Conservation (phyloP, 2,797 vertebrate genomes). For the Poeciliopsis paucimaculata region DNA sequence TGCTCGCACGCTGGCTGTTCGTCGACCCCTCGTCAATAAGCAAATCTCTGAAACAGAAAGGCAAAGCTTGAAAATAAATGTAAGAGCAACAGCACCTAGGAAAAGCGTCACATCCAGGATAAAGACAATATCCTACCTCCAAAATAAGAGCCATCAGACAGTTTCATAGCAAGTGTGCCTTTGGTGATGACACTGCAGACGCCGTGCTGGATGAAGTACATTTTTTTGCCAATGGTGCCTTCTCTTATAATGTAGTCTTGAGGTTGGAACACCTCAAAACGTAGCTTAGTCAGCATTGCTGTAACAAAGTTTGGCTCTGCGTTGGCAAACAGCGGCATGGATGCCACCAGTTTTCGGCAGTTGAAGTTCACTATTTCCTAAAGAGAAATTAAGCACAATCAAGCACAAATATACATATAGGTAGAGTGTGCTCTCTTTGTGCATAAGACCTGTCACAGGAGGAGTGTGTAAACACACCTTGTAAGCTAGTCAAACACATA, state of each 20-base stretch:
- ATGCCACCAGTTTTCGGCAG: slow-evolving; percentile 94
- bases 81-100: neutral
- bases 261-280: slow-evolving; percentile 94
- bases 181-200: slow-evolving; percentile 94
- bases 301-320: slow-evolving; percentile 95
- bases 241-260: slow-evolving; percentile 93
- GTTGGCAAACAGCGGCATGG: slow-evolving; percentile 94
- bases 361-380: slow-evolving; percentile 97
- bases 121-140: slow-evolving; percentile 81
- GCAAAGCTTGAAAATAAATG: slow-evolving; percentile 10
- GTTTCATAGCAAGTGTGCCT: slow-evolving; percentile 93
- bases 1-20: slow-evolving; percentile 90
- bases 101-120: neutral
- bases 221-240: slow-evolving; percentile 95
- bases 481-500: neutral
- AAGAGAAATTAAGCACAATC: neutral
- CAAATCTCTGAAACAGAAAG: slow-evolving; percentile 86
- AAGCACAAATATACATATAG: neutral
- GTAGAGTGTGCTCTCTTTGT: neutral
- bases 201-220: slow-evolving; percentile 97
- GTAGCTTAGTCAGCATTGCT: slow-evolving; percentile 93
- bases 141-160: slow-evolving; percentile 93
- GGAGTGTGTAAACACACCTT: neutral
- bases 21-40: slow-evolving; percentile 89
- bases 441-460: neutral